Percentiles rank a stretch among this genome's conserved stretches.
phyloP scores from a whole-genome alignment of 2,888 invertebrate species.

The Buathra laborator region DNA sequence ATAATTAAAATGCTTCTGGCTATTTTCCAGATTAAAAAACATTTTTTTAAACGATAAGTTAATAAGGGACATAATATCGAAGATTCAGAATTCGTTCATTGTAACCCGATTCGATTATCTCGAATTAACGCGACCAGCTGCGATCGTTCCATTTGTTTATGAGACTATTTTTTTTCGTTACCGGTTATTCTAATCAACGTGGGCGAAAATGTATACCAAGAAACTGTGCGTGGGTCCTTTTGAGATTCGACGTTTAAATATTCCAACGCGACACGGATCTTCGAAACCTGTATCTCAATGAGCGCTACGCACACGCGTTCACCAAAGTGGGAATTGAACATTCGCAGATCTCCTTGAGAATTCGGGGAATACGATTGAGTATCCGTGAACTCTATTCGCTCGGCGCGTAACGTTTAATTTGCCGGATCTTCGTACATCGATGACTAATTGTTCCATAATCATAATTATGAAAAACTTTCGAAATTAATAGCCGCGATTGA shows the following conservation, averaged over 20 bases:
- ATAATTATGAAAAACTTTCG: not conserved
- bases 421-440: not conserved
- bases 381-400: constrained; percentile 14
- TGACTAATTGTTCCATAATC: constrained; percentile 5
- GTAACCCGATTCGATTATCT: not conserved
- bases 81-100: not conserved
- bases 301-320: not conserved
- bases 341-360: constrained; percentile 37
- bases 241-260: constrained; percentile 48
- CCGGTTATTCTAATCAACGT: constrained; percentile 43
- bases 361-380: constrained; percentile 8
- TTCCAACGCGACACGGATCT: constrained; percentile 41
- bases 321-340: not conserved
- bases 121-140: not conserved
- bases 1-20: too few species aligned
- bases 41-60: too few species aligned
- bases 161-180: constrained; percentile 1
- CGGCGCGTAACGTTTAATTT: not conserved
- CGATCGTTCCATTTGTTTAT: not conserved
- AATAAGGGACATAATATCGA: not conserved
- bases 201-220: not conserved
- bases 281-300: constrained; percentile 48
- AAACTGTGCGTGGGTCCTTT: constrained; percentile 25
- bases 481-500: not conserved
- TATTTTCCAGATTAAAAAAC: too few species aligned